phyloP scores from a whole-genome alignment of 2,113 vertebrate species.

The Danionella cerebrum region DNA sequence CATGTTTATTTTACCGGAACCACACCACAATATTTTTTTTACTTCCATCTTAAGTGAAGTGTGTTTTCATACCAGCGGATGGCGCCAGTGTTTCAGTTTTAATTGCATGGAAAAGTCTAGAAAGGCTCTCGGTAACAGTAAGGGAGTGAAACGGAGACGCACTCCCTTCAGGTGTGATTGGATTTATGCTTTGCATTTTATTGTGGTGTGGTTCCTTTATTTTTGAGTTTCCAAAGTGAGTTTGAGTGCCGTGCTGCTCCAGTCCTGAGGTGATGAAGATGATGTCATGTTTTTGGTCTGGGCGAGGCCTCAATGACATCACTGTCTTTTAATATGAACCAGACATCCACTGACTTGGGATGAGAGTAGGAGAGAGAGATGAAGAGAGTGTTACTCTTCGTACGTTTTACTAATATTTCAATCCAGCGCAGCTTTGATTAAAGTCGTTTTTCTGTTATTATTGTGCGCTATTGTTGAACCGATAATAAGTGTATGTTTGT shows the following conservation, averaged over 20 bases:
- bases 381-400: too few species aligned
- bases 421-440: too few species aligned
- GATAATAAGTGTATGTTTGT: too few species aligned
- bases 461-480: too few species aligned
- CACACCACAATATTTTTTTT: too few species aligned
- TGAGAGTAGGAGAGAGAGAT: too few species aligned
- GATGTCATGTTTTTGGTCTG: slow-evolving; percentile 30
- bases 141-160: neutral
- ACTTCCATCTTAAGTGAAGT: neutral
- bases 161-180: neutral
- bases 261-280: slow-evolving; percentile 1
- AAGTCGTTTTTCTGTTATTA: too few species aligned
- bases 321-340: slow-evolving; percentile 28
- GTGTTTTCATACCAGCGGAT: neutral
- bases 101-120: slow-evolving; percentile 26
- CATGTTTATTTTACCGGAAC: too few species aligned
- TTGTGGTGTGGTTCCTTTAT: neutral
- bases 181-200: neutral
- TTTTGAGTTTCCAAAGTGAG: too few species aligned
- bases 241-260: neutral
- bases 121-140: neutral
- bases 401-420: too few species aligned
- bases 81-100: neutral
- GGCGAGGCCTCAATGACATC: slow-evolving; percentile 31
- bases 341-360: too few species aligned